Evolutionary conservation across 2,113 vertebrate species (phyloP).

Genomic region (Seriola rivoliana): DNA sequence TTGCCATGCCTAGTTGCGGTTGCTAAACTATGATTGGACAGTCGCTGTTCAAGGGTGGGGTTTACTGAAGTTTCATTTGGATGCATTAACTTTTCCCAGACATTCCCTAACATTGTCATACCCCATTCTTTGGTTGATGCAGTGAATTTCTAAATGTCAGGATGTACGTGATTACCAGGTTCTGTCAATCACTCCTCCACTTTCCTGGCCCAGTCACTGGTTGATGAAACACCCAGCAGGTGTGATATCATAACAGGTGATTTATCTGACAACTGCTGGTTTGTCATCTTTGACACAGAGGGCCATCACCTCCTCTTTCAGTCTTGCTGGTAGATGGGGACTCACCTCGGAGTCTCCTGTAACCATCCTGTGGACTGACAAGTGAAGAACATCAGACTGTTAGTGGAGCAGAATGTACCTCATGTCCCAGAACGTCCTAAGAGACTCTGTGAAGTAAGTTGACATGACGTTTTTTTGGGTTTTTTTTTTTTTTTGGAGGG

Average conservation of each 20-base stretch:
- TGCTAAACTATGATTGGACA: neutral
- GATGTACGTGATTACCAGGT: constrained; percentile 16
- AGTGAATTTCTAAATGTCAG: constrained; percentile 25
- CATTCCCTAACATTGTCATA: neutral
- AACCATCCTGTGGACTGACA: constrained; percentile 28
- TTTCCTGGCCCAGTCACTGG: constrained; percentile 21
- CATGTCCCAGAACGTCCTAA: constrained; percentile 58
- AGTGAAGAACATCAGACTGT: constrained; percentile 17
- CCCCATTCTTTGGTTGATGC: neutral
- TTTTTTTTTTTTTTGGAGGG: neutral
- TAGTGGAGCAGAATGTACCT: constrained; percentile 73
- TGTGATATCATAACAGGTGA: neutral
- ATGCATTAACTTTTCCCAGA: neutral
- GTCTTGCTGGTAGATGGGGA: constrained; percentile 10
- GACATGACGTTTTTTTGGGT: constrained; percentile 10
- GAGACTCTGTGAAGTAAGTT: constrained; percentile 43
- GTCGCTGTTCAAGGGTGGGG: neutral
- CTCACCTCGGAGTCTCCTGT: neutral
- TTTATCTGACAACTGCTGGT: neutral
- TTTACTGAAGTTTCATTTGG: neutral
- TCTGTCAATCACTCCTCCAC: constrained; percentile 40
- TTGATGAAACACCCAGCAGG: constrained; percentile 17
- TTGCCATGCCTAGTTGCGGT: neutral
- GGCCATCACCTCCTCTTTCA: constrained; percentile 10
- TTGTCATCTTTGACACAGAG: constrained; percentile 16